Evolutionary conservation across 1,140 invertebrate species (phyloP), one percentile per base, ranked within the genome.

Genomic region (Orchesella cincta): DNA sequence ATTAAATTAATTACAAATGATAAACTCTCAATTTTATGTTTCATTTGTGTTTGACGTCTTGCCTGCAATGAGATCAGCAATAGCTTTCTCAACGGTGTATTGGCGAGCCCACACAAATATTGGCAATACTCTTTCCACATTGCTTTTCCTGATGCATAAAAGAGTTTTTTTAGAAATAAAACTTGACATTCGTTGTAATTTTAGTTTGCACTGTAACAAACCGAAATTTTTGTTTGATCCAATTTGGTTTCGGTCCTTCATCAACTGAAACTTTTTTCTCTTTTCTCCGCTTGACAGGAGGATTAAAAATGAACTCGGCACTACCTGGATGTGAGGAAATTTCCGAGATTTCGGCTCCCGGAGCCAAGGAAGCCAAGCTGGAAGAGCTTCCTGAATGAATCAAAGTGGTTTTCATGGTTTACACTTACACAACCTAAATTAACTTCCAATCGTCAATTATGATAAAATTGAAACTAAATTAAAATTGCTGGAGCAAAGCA

Each of bases 51-150:
- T n/a, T n/a, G n/a, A n/a, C n/a, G n/a, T n/a, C n/a, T n/a, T n/a
- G n/a, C n/a, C 94, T 5, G 94, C 94, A 82, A 94, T 93, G 26
- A 90, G 82, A 85, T 94, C 93, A 20, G 91, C 89, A 5, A 93
- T 80, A 14, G 91, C 88, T 84, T 92, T 91, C 76, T 92, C 89
- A 0, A 88, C 87, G 78, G 90, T 89, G 84, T 94, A 94, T 35
- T 89, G 87, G 1, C 91, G 90, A 16, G 92, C 84, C 92, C 93
- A 94, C 79, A 87, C 87, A 0, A 91, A 83, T 77, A 94, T 89
- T 0, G 93, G 93, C 33, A 94, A 78, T 2, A 52, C 62, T 74
- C 71, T 72, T 51, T 82, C 76, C 26, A 82, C 29, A 51, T 74
- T 80, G 31, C 77, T 79, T 54, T 54, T 57, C 46, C 79, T 80